Evolutionary conservation across 1,140 invertebrate species (phyloP), one percentile per base, ranked within the genome.

Genomic region (Triops cancriformis): DNA sequence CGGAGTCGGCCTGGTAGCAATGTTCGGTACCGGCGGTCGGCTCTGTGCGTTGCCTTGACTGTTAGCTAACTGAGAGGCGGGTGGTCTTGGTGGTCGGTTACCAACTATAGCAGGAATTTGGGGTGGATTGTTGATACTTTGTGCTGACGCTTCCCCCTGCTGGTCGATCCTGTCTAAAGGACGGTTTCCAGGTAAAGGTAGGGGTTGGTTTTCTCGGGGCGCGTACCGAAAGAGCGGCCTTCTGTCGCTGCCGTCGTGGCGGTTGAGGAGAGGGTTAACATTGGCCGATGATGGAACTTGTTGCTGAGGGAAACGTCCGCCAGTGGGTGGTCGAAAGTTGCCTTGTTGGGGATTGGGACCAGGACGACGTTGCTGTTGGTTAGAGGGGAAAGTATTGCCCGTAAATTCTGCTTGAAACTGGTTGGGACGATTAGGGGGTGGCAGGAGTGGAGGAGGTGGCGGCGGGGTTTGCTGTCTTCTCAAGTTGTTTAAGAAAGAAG

Each of bases 91-190:
- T 18, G 27, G 27, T 26, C 26, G 74, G 18, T 18, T 41, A 6
- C 14, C n/a, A 31, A 26, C 26, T 12, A 76, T 14, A n/a, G 76
- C 11, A 73, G 76, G 76, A 37, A 41, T 26, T 14, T 77, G 64
- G 10, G 76, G 76, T 26, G 72, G 51, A 18, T 26, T 12, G 14
- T 28, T 72, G 0, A 28, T 27, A 1, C 23, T 42, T 41, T 78
- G 72, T 0, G 72, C 73, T 11, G 37, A 31, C 23, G 74, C 73
- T 11, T 73, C 72, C 18, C 72, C 72, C 23, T 27, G 77, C 23
- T 73, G 77, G 23, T 37, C 72, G n/a, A 42, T 73, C 73, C 37
- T 64, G 41, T 31, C 31, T 26, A 43, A 41, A 0, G 64, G 26
- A 0, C 23, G 31, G 64, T 12, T 37, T 5, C 43, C 31, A 9